Conservation (phyloP, 1,140 invertebrate genomes). For the Meloidogyne hapla region DNA sequence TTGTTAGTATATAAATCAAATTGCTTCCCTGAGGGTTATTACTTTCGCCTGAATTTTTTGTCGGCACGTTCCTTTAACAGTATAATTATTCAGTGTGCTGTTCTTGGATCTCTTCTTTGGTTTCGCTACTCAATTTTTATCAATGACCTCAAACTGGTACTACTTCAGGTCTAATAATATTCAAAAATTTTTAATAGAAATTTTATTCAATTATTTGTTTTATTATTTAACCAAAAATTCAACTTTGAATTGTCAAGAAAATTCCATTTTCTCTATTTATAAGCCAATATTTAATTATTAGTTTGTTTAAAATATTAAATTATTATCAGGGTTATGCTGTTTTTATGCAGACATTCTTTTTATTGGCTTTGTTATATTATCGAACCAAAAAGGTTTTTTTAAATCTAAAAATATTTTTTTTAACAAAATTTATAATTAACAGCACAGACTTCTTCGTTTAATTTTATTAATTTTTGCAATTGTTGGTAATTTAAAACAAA, state of each 20-base stretch:
- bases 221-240: too few species aligned
- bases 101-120: constrained; percentile 52
- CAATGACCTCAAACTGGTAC: constrained; percentile 51
- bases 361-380: constrained; percentile 52
- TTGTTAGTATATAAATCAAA: too few species aligned
- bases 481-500: constrained; percentile 11
- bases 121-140: constrained; percentile 60
- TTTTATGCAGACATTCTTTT: constrained; percentile 55
- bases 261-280: not conserved
- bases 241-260: too few species aligned
- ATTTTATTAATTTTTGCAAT: constrained; percentile 26
- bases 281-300: not conserved
- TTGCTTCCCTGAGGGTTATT: too few species aligned
- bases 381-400: constrained; percentile 51
- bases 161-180: constrained; percentile 48
- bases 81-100: too few species aligned
- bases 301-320: too few species aligned
- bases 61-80: too few species aligned
- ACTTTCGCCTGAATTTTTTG: too few species aligned
- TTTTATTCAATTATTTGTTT: too few species aligned
- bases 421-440: constrained; percentile 4
- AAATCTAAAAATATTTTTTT: not conserved
- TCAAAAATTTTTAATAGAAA: too few species aligned
- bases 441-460: constrained; percentile 21
- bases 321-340: constrained; percentile 45